These are phyloP conservation scores for Gonioctena quinquepunctata DNA, from an alignment of 1,140 invertebrate genomes.

Conservation along the genomic window DNA sequence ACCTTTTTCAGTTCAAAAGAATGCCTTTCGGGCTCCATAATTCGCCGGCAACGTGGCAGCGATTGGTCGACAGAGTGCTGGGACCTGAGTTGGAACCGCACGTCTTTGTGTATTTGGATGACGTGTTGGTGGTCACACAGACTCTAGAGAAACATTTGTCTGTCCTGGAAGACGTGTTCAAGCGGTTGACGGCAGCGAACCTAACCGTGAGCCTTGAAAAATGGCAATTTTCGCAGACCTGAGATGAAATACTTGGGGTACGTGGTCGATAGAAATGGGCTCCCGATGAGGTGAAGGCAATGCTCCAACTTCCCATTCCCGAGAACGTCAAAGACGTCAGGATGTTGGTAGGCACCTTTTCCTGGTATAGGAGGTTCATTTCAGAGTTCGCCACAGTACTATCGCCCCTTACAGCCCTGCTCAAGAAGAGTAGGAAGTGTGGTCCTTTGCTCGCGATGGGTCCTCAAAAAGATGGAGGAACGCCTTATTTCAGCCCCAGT, in stretches of 20 bases:
- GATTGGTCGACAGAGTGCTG: too few species aligned
- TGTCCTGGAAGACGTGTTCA: not conserved
- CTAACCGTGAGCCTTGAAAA: too few species aligned
- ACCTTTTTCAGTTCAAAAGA: slow-evolving; percentile 42
- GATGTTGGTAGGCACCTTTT: not conserved
- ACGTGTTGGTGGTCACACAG: not conserved
- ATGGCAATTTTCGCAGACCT: not conserved
- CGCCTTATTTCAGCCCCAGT: slow-evolving; percentile 13
- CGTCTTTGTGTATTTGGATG: too few species aligned
- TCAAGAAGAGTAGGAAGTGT: not conserved
- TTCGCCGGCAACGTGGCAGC: too few species aligned
- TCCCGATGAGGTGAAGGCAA: not conserved
- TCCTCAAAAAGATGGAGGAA: slow-evolving; percentile 16
- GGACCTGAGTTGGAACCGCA: too few species aligned
- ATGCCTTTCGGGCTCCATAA: too few species aligned
- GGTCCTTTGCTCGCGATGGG: not conserved
- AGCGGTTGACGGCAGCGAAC: not conserved
- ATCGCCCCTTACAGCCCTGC: not conserved
- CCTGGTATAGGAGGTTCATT: not conserved
- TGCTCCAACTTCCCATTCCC: not conserved
- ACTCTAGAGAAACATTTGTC: not conserved
- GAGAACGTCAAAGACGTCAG: slow-evolving; percentile 13
- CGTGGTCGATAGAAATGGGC: not conserved
- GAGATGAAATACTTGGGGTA: not conserved
- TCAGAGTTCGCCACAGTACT: not conserved